Conservation (phyloP, 2,113 vertebrate genomes). For the Cololabis saira region DNA sequence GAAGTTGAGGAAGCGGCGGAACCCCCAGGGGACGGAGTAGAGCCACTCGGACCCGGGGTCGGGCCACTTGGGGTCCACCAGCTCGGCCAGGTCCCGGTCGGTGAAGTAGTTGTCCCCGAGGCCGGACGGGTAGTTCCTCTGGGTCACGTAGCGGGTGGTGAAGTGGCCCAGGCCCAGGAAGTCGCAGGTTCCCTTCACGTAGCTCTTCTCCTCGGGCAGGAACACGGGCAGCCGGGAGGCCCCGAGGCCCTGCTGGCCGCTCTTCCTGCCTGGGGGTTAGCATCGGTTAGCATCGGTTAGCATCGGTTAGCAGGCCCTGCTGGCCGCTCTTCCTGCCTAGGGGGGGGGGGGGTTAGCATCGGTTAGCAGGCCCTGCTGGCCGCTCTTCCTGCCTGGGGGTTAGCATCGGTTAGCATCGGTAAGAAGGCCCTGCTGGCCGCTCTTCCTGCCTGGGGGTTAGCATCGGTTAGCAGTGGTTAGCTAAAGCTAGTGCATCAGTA, state of each 20-base stretch:
- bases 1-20: constrained; percentile 84
- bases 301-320: no score
- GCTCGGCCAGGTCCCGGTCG: constrained; percentile 85
- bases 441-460: no score
- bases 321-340: no score
- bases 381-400: no score
- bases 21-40: constrained; percentile 73
- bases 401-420: no score
- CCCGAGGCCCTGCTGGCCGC: constrained; percentile 86
- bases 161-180: constrained; percentile 92
- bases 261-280: constrained; percentile 89
- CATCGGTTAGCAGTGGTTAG: no score
- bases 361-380: no score
- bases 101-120: constrained; percentile 84
- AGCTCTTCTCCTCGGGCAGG: constrained; percentile 88
- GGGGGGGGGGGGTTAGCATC: no score
- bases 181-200: constrained; percentile 88
- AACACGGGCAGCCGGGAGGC: constrained; percentile 87
- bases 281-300: no score
- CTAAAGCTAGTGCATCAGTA: no score
- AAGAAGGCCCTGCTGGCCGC: no score
- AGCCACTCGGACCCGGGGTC: constrained; percentile 86
- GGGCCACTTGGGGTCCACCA: constrained; percentile 89
- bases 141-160: constrained; percentile 86
- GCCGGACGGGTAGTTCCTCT: constrained; percentile 82